Evolutionary conservation across 2,113 vertebrate species (phyloP).

Genomic region (Manacus vitellinus): DNA sequence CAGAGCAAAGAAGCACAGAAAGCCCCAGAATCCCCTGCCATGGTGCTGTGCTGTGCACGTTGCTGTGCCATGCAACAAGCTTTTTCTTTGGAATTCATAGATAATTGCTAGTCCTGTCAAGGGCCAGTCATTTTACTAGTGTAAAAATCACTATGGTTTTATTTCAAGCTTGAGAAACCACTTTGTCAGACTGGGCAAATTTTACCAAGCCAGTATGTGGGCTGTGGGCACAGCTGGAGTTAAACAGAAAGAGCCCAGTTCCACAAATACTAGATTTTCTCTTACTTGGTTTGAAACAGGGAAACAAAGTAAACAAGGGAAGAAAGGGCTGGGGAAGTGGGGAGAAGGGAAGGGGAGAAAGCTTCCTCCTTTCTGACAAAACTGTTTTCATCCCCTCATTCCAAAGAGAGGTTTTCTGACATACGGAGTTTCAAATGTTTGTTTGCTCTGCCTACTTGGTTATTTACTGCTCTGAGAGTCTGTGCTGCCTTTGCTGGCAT

Average conservation of each 20-base stretch:
- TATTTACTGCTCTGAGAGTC: constrained; percentile 36
- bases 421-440: constrained; percentile 15
- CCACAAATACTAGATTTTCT: constrained; percentile 44
- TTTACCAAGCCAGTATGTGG: constrained; percentile 27
- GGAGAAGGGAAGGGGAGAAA: constrained; percentile 1
- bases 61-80: neutral
- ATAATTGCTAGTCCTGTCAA: constrained; percentile 30
- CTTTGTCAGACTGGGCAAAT: constrained; percentile 43
- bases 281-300: constrained; percentile 11
- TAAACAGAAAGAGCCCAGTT: constrained; percentile 48
- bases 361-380: neutral
- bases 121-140: constrained; percentile 19
- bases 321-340: constrained; percentile 6
- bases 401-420: constrained; percentile 6
- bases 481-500: constrained; percentile 34
- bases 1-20: neutral
- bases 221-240: constrained; percentile 37
- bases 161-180: constrained; percentile 48
- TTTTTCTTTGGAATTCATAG: constrained; percentile 25
- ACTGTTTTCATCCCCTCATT: neutral
- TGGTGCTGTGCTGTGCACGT: neutral
- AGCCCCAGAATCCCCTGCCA: neutral
- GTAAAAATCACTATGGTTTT: constrained; percentile 43
- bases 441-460: constrained; percentile 20
- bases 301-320: constrained; percentile 43